Conservation (phyloP, 1,140 invertebrate genomes). For the Copidosoma floridanum region DNA sequence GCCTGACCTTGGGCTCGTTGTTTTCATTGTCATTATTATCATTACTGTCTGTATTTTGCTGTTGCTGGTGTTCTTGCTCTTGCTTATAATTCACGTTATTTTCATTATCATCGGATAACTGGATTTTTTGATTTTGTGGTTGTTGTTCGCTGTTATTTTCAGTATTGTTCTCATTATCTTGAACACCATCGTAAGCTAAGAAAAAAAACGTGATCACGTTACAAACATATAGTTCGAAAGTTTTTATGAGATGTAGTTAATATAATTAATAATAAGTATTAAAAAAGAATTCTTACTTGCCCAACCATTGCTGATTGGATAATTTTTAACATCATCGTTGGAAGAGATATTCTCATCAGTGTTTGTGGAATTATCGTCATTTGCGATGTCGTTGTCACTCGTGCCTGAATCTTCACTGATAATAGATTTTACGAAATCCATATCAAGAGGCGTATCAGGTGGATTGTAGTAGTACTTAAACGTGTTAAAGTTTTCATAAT, state of each 20-base stretch:
- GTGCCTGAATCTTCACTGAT: conserved; percentile 13
- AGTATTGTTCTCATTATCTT: not conserved
- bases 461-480: conserved; percentile 59
- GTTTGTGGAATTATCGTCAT: not conserved
- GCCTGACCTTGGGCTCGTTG: not conserved
- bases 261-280: no score
- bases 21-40: not conserved
- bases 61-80: not conserved
- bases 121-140: not conserved
- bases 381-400: not conserved
- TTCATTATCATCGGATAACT: not conserved
- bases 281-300: no score
- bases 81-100: not conserved
- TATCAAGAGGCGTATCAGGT: conserved; percentile 53
- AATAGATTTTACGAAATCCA: conserved; percentile 41
- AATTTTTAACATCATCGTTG: no score
- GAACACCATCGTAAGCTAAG: not conserved
- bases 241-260: no score
- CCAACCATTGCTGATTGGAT: no score
- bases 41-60: not conserved
- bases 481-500: conserved; percentile 49
- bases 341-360: no score
- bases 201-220: no score
- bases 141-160: not conserved
- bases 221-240: no score